Evolutionary conservation across 92 coral and sea anemone genomes (phyloP), one percentile per base, ranked within the genome.

Genomic region (Umimayanthus kanabou): DNA sequence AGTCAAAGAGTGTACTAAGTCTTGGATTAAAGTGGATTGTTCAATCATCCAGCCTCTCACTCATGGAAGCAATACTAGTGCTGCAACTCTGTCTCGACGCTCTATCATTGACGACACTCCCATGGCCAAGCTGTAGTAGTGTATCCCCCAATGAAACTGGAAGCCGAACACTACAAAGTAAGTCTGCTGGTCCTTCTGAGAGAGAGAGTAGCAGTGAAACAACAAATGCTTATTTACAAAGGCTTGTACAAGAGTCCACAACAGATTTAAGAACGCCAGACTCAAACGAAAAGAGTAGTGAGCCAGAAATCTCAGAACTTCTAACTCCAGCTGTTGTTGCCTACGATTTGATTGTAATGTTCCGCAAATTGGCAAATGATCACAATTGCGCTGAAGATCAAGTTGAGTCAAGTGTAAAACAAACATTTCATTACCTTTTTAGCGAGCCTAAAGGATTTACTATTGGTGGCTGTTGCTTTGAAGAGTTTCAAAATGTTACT

Each of bases 261-360:
- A 13, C 81, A 77, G 61, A 9, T 8, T 47, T 39, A 45, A 47
- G 29, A 6, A 18, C 13, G 13, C 15, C 28, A 40, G 18, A 47
- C 18, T n/a, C 61, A 42, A 42, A 47, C 29, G 30, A 16, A 23
- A 23, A 14, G 9, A 4, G 22, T 26, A 42, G 61, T n/a, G 57
- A 22, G 18, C 30, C 28, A 77, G 64, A 77, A 47, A n/a, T 10
- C 28, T 20, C 55, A 23, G 55, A 4, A 39, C 16, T 16, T 20
- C 26, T 76, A 76, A 15, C 81, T 47, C 61, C 81, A 43, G 61
- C 81, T 42, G 81, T 77, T 9, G 61, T 25, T 47, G 81, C 81
- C 11, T 64, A 77, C 23, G 30, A 77, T 45, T 64, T 77, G 13
- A 77, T 77, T 25, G 30, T 77, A 14, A 11, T 77, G 81, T 43